A percentile compares a stretch with the other conserved stretches of the same genome.
phyloP scores from a whole-genome alignment of 2,797 vertebrate species.

The Oreortyx pictus region DNA sequence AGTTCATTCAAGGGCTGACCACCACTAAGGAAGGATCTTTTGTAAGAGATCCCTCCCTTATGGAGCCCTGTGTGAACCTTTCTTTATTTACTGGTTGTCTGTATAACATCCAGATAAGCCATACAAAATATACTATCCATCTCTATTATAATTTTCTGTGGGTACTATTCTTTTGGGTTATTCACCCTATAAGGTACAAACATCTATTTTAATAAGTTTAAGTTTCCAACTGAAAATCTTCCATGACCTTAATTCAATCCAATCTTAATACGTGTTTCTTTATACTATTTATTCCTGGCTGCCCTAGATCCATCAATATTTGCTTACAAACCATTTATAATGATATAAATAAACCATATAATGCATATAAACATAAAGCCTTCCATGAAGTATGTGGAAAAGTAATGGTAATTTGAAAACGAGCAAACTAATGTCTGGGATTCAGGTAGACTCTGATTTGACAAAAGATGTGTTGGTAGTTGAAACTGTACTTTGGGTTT shows the following conservation, averaged over 20 bases:
- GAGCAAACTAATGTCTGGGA: neutral
- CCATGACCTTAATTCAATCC: neutral
- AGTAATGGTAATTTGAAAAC: neutral
- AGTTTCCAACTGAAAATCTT: neutral
- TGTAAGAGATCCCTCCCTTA: too few species aligned
- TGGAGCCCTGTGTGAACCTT: too few species aligned
- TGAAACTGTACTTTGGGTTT: neutral
- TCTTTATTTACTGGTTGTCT: too few species aligned
- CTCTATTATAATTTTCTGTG: too few species aligned
- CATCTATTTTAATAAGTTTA: neutral
- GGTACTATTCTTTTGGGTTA: too few species aligned
- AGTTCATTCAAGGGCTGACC: too few species aligned
- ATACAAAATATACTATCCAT: too few species aligned
- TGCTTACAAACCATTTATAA: too few species aligned
- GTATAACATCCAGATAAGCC: too few species aligned
- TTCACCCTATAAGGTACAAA: neutral
- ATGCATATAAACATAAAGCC: neutral
- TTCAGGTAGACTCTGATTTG: neutral
- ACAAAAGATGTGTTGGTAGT: neutral
- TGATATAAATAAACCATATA: too few species aligned
- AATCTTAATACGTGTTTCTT: neutral
- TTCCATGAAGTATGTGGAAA: neutral
- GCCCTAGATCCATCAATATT: neutral
- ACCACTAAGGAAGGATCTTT: too few species aligned
- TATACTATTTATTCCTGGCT: neutral